Evolutionary conservation across 1,140 invertebrate species (phyloP).

Genomic region (Drosophila equinoxialis): DNA sequence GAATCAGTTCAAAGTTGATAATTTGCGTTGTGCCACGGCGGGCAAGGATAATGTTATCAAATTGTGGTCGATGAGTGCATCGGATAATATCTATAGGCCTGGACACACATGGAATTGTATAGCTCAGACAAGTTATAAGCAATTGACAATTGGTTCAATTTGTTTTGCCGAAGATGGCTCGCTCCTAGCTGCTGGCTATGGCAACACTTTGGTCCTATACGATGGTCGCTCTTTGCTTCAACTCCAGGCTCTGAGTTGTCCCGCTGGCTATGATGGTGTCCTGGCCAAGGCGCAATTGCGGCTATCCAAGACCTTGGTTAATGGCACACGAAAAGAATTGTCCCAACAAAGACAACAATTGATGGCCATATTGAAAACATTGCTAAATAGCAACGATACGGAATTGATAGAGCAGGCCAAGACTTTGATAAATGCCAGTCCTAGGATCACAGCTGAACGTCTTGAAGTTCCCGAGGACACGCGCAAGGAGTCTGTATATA

Average conservation of each 20-base stretch:
- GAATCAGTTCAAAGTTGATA: constrained; percentile 83
- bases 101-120: constrained; percentile 87
- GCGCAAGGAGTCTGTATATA: constrained; percentile 51
- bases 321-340: constrained; percentile 53
- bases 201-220: constrained; percentile 89
- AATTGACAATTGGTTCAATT: constrained; percentile 84
- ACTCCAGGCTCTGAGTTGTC: constrained; percentile 83
- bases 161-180: constrained; percentile 91
- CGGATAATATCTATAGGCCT: constrained; percentile 84
- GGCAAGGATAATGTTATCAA: constrained; percentile 89
- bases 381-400: constrained; percentile 63
- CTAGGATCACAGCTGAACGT: constrained; percentile 11
- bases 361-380: constrained; percentile 49
- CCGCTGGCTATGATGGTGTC: constrained; percentile 65
- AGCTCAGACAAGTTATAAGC: constrained; percentile 86
- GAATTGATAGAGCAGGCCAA: constrained; percentile 61
- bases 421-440: constrained; percentile 44
- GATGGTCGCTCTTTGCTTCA: constrained; percentile 85
- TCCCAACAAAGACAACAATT: constrained; percentile 62
- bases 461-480: constrained; percentile 20
- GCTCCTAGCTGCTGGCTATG: constrained; percentile 89
- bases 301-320: constrained; percentile 49
- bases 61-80: constrained; percentile 87
- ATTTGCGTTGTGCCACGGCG: constrained; percentile 86
- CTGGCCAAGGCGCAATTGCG: constrained; percentile 65